Evolutionary conservation across 2,797 vertebrate species (phyloP), one percentile per base, ranked within the genome.

Genomic region (Limnodromus scolopaceus): DNA sequence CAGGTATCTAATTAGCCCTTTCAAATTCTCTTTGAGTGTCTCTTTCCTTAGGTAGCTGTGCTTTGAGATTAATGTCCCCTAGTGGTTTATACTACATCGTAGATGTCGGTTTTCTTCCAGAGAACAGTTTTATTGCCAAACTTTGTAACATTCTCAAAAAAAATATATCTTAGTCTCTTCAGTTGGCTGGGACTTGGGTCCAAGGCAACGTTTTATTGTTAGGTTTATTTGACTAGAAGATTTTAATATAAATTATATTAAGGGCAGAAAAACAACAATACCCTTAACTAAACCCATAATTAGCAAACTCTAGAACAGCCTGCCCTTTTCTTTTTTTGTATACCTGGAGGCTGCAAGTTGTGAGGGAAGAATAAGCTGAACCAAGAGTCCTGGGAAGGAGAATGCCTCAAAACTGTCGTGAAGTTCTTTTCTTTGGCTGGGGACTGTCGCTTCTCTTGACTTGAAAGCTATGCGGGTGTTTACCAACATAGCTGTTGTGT

Each of bases 1-100:
- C 30, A 51, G 0, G 0, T 70, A 13, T 2, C 12, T 58, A 14
- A 22, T 53, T 28, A 83, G 27, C 27, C 20, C 22, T 93, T 85
- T 71, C 16, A 41, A 16, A 65, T 69, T 68, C 23, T 64, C 24
- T 55, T 16, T 48, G 20, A 63, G 10, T 17, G 3, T 70, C 19
- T 66, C 17, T 70, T 77, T 70, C 32, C 25, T 57, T 61, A 27
- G 41, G 16, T 54, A n/a, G 34, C 46, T 58, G 7, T 71, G 16
- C 43, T 83, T 66, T 58, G 58, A 38, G 25, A 36, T 78, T 45
- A 14, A 16, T 82, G 34, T 84, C 34, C 3, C 2, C 4, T 41
- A 16, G 14, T 36, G 19, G 10, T 11, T 77, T 41, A 24, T 32
- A 43, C 19, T 32, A 16, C 7, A 16, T 76, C 2, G 0, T 24